These are phyloP conservation scores for Heliothis peltigera DNA, from an alignment of 2,888 invertebrate genomes.

Conservation along the genomic window DNA sequence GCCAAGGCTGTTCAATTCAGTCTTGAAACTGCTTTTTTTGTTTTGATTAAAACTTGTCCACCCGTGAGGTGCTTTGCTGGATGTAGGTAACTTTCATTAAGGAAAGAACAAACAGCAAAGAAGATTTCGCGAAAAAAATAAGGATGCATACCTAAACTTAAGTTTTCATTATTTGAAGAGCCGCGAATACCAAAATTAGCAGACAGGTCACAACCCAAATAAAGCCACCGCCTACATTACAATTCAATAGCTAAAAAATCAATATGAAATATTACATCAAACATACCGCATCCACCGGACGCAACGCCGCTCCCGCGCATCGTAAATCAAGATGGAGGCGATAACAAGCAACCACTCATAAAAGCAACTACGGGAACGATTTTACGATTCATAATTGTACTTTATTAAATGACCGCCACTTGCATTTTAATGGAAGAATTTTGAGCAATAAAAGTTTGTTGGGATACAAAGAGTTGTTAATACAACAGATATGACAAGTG, in stretches of 20 bases:
- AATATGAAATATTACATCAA: slow-evolving; percentile 54
- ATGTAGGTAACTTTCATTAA: too few relatives aligned
- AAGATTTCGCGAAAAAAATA: too few relatives aligned
- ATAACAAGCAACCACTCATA: slow-evolving; percentile 87
- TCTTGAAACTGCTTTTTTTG: background rate
- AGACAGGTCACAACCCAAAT: slow-evolving; percentile 29
- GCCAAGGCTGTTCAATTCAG: background rate
- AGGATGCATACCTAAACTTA: too few relatives aligned
- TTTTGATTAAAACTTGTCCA: background rate
- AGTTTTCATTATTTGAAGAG: background rate
- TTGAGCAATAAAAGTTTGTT: slow-evolving; percentile 67
- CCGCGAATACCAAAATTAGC: background rate
- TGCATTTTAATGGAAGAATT: slow-evolving; percentile 84
- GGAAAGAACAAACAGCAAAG: too few relatives aligned
- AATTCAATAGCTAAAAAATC: slow-evolving; percentile 56
- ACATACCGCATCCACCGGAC: slow-evolving; percentile 66
- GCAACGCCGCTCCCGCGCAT: slow-evolving; percentile 62
- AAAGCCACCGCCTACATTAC: slow-evolving; percentile 32
- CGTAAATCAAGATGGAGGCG: slow-evolving; percentile 88
- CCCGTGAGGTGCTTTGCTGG: too few relatives aligned
- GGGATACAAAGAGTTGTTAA: slow-evolving; percentile 47
- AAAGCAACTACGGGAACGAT: slow-evolving; percentile 86
- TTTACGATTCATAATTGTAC: slow-evolving; percentile 89
- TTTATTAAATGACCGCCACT: slow-evolving; percentile 86
- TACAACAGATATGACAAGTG: slow-evolving; percentile 23